Conservation (phyloP, 1,140 invertebrate genomes). For the Agrypnia vestita region DNA sequence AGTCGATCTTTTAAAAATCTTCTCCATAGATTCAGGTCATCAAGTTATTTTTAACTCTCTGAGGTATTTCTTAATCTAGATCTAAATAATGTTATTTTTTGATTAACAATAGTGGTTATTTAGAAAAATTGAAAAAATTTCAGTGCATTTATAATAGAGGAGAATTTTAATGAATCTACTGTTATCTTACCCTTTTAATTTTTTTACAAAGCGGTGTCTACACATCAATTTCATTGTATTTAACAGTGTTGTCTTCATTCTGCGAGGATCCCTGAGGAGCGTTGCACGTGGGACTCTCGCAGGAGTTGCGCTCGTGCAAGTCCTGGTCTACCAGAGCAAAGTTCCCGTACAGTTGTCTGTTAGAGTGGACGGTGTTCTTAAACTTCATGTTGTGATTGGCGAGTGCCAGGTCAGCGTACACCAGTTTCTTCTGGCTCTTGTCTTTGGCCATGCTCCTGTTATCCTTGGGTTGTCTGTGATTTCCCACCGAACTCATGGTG, state of each 20-base stretch:
- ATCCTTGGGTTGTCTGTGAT: no score
- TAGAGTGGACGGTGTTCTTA: slow-evolving; percentile 73
- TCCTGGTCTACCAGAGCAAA: slow-evolving; percentile 65
- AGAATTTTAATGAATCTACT: no score
- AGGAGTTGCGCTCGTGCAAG: no score
- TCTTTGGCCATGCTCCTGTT: slow-evolving; percentile 59
- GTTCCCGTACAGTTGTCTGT: slow-evolving; percentile 72
- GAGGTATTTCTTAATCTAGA: no score
- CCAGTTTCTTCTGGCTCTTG: slow-evolving; percentile 69
- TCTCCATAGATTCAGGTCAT: no score
- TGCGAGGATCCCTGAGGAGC: slow-evolving; percentile 63
- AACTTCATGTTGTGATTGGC: slow-evolving; percentile 74
- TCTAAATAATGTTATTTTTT: no score
- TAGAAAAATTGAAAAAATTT: no score
- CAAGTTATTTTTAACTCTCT: no score
- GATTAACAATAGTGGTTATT: no score
- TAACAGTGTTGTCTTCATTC: slow-evolving; percentile 80
- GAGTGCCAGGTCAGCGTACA: slow-evolving; percentile 72
- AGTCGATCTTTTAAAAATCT: no score
- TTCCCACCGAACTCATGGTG: slow-evolving; percentile 63
- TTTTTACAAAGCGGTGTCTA: slow-evolving; percentile 66
- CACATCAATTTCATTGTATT: slow-evolving; percentile 88
- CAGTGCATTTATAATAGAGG: no score
- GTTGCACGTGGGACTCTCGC: slow-evolving; percentile 50
- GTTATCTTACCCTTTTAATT: no score